These are phyloP conservation scores for Ariolimax columbianus DNA, from an alignment of 2,888 invertebrate species.

Conservation along the genomic window DNA sequence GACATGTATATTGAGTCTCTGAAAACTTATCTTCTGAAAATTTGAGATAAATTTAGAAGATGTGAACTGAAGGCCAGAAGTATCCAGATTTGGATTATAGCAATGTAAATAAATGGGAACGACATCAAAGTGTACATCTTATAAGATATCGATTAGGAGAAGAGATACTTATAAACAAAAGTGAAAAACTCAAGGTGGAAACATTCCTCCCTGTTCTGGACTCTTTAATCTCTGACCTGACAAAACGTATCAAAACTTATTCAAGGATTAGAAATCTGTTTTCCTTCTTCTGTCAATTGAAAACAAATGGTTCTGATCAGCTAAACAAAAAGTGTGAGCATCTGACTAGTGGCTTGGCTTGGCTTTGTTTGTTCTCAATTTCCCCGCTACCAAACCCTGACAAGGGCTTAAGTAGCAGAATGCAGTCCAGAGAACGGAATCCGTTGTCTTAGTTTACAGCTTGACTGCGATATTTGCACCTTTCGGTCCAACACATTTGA, in stretches of 20 bases:
- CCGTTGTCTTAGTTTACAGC: too few relatives aligned
- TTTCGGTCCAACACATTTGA: too few relatives aligned
- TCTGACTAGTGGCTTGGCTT: too few relatives aligned
- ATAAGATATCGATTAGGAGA: neutral
- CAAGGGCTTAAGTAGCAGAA: too few relatives aligned
- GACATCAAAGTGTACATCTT: neutral
- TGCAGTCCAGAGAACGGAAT: too few relatives aligned
- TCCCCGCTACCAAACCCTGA: too few relatives aligned
- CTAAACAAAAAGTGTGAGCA: neutral
- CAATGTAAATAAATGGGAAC: neutral
- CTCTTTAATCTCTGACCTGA: neutral
- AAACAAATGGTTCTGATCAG: neutral
- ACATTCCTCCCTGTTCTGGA: conserved; percentile 8
- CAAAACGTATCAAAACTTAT: neutral
- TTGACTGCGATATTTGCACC: too few relatives aligned
- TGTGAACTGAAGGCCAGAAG: neutral
- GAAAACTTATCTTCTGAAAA: neutral
- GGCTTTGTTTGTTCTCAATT: too few relatives aligned
- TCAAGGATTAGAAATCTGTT: neutral
- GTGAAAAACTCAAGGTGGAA: neutral
- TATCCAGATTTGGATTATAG: conserved; percentile 1
- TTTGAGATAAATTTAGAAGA: neutral
- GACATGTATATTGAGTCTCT: neutral
- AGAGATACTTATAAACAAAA: neutral
- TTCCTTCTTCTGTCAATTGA: neutral